These are phyloP conservation scores for Calonectris borealis DNA, from an alignment of 2,113 vertebrate species.

Conservation along the genomic window DNA sequence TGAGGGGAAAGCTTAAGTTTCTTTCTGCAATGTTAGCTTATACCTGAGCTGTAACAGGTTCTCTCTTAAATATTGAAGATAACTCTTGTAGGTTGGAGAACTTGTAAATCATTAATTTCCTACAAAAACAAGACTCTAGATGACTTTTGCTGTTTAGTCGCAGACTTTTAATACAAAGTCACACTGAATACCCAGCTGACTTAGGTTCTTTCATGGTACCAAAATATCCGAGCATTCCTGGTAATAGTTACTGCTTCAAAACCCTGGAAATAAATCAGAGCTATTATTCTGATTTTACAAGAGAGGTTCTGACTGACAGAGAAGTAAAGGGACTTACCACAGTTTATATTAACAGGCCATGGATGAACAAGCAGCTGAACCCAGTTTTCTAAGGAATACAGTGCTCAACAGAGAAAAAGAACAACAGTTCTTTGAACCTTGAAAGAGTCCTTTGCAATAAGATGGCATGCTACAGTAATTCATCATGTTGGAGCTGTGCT, in stretches of 20 bases:
- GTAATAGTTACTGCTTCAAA: not conserved
- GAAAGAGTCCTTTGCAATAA: not conserved
- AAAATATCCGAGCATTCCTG: not conserved
- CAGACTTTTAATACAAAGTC: not conserved
- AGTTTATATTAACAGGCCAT: not conserved
- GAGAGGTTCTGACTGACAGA: not conserved
- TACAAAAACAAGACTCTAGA: not conserved
- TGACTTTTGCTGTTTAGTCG: not conserved
- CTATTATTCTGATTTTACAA: not conserved
- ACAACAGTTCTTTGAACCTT: not conserved
- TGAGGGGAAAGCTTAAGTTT: not conserved
- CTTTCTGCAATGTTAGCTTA: not conserved
- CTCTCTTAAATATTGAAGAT: not conserved
- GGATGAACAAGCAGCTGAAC: not conserved
- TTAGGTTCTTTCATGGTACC: not conserved
- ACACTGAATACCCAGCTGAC: not conserved
- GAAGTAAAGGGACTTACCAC: not conserved
- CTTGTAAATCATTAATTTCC: not conserved
- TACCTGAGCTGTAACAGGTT: not conserved
- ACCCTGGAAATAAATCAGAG: not conserved
- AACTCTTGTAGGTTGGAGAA: not conserved
- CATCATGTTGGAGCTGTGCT: not conserved
- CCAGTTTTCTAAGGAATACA: not conserved
- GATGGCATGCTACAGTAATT: not conserved
- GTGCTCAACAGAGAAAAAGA: not conserved